Evolutionary conservation across 1,140 invertebrate genomes (phyloP).

Genomic region (Scaptodrosophila lebanonensis): DNA sequence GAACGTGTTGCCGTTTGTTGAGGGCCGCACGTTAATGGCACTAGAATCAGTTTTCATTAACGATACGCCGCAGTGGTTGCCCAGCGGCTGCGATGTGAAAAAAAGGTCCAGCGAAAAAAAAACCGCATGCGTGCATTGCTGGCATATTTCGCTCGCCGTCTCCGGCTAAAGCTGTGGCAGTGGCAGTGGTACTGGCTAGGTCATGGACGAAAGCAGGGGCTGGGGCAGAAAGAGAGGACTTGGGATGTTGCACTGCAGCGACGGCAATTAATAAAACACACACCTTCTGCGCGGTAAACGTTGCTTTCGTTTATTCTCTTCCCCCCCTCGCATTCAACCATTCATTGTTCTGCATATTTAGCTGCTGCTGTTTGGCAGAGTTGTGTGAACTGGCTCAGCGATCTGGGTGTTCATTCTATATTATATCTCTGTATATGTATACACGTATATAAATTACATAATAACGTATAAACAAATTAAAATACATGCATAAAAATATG

Average conservation of each 20-base stretch:
- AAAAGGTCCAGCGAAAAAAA: neutral
- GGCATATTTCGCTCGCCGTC: conserved; percentile 50
- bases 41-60: conserved; percentile 76
- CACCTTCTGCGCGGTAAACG: conserved; percentile 54
- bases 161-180: conserved; percentile 35
- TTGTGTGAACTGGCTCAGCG: no score
- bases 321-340: neutral
- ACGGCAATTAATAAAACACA: conserved; percentile 74
- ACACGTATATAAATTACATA: no score
- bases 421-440: no score
- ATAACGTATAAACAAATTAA: no score
- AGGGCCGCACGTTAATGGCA: conserved; percentile 71
- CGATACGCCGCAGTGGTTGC: conserved; percentile 52
- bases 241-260: conserved; percentile 1
- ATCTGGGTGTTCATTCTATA: no score
- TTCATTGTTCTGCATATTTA: neutral
- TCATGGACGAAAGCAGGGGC: conserved; percentile 2
- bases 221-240: neutral
- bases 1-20: conserved; percentile 51
- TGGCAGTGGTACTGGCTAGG: conserved; percentile 40
- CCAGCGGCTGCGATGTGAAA: conserved; percentile 1
- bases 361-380: no score
- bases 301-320: neutral
- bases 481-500: no score
- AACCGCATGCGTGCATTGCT: conserved; percentile 65